Evolutionary conservation across 2,113 vertebrate species (phyloP), one percentile per base, ranked within the genome.

Genomic region (Chlorodrepanis virens): DNA sequence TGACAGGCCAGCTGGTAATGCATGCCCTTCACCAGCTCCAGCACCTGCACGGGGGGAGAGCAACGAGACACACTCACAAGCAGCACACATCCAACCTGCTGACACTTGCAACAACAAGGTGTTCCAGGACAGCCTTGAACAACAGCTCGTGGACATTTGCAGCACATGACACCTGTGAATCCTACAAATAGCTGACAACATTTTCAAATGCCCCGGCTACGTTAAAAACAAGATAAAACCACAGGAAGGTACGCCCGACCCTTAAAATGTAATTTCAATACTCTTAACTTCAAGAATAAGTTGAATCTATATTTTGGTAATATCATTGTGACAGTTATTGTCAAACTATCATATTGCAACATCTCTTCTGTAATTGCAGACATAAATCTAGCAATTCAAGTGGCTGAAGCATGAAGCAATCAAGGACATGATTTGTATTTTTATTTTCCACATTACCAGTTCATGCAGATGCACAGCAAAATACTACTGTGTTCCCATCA

Each of bases 1-100:
- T 99, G 99, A 97, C 99, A 99, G 60, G 99, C 99, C 97, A 99
- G 98, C 90, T 99, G 99, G 96, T 98, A 99, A 97, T 99, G 99
- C 98, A 99, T 99, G 64, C 99, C 99, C 97, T 99, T 99, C 86
- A 99, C 98, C 96, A 99, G 97, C 81, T 99, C 99, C 98, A 99
- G 95, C 95, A 99, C 98, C 99, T 99, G 87, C 29, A 94, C 2
- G 59, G 42, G 91, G 39, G 65, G 19, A 96, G 81, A 96, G 94
- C 54, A 82, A 54, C 0, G 0, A 3, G 33, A 45, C 5, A 19
- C 16, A 23, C 39, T 87, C 40, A 93, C 21, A 91, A 42, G 53
- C 0, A 93, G 37, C 78, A 90, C 63, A 68, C 3, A 14, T 2
- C 61, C 42, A 64, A 23, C 61, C 74, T 31, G 18, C 4, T 35